phyloP scores from a whole-genome alignment of 2,797 vertebrate genomes.

The Hapalemur alaotrensis region DNA sequence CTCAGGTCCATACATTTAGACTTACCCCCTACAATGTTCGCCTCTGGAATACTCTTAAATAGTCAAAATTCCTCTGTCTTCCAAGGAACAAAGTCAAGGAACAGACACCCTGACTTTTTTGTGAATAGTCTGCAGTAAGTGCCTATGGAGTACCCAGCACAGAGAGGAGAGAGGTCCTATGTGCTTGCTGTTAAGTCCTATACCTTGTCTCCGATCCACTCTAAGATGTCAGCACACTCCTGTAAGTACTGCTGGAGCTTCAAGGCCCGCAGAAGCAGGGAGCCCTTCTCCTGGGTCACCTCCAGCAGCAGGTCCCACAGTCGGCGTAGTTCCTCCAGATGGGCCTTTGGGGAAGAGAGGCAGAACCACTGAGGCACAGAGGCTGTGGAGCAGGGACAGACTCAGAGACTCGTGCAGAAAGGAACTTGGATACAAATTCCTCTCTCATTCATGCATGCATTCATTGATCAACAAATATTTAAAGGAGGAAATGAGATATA shows the following conservation, averaged over 20 bases:
- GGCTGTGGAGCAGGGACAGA: neutral
- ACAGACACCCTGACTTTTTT: neutral
- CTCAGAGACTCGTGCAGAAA: neutral
- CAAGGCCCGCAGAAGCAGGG: conserved; percentile 1
- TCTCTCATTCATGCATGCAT: neutral
- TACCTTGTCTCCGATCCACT: conserved; percentile 77
- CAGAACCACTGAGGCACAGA: neutral
- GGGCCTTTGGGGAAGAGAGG: neutral
- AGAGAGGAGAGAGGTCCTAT: neutral
- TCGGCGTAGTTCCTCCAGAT: conserved; percentile 17
- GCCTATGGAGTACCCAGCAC: neutral
- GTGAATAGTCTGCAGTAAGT: neutral
- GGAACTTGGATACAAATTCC: neutral
- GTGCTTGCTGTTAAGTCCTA: fast-evolving
- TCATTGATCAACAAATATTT: neutral
- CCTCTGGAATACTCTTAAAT: neutral
- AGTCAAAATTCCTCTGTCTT: neutral
- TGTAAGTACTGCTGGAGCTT: conserved; percentile 60
- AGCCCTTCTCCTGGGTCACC: conserved; percentile 46
- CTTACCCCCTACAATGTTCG: neutral
- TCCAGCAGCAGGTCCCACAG: conserved; percentile 70
- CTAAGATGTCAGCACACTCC: conserved; percentile 68
- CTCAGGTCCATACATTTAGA: neutral
- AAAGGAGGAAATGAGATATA: neutral
- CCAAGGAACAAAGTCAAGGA: neutral